phyloP scores from a whole-genome alignment of 23 tunicate species.

The Diplosoma virens region DNA sequence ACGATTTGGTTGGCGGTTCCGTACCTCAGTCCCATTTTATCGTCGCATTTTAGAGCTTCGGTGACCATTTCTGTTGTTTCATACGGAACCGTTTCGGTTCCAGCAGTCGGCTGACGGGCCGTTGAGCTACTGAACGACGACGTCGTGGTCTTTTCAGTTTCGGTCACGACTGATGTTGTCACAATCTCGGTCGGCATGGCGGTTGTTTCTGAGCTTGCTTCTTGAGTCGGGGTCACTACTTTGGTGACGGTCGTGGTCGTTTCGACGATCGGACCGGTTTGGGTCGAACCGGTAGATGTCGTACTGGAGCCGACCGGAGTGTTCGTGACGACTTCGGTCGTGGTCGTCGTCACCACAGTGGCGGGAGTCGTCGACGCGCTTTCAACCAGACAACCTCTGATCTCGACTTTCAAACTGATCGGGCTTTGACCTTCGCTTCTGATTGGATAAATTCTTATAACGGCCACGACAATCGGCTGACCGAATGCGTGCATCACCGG shows the following conservation, averaged over 20 bases:
- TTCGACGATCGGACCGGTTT: no score
- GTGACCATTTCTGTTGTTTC: constrained; percentile 30
- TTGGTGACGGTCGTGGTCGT: constrained; percentile 51
- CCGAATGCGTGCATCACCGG: constrained; percentile 35
- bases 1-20: constrained; percentile 34
- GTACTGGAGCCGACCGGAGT: not conserved
- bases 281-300: no score
- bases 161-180: constrained; percentile 47
- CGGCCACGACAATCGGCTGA: constrained; percentile 28
- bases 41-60: constrained; percentile 41
- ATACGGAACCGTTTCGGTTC: constrained; percentile 35
- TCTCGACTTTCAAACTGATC: constrained; percentile 45
- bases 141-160: constrained; percentile 40
- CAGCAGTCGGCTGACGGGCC: not conserved
- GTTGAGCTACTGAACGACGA: no score
- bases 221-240: constrained; percentile 33
- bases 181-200: not conserved
- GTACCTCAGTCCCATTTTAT: constrained; percentile 63
- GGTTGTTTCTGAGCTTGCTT: not conserved
- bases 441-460: constrained; percentile 40
- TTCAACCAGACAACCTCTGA: constrained; percentile 55
- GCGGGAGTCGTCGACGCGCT: constrained; percentile 45
- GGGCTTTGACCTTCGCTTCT: constrained; percentile 8
- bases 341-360: constrained; percentile 51
- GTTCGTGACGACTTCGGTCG: not conserved